Percentiles rank a stretch among this genome's conserved stretches.
Conservation (phyloP, 2,113 vertebrate genomes). For the Ia io region DNA sequence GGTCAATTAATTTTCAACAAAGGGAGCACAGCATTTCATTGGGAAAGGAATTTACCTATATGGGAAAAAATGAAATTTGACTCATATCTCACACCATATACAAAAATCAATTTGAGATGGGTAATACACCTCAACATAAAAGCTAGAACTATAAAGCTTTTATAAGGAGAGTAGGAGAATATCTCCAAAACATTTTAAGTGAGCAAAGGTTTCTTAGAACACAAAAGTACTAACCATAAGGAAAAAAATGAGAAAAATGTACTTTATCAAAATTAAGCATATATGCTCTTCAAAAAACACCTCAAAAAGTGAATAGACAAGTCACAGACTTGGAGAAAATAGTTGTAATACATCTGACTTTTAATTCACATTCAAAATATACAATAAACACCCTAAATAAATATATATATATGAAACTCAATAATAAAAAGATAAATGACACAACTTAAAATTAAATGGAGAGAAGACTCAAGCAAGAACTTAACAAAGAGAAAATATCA, state of each 20-base stretch:
- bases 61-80: background rate
- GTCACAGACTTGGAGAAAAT: background rate
- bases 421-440: background rate
- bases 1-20: background rate
- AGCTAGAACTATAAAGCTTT: background rate
- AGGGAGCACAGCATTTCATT: background rate
- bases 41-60: background rate
- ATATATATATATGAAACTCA: background rate
- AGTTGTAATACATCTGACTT: background rate
- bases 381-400: background rate
- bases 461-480: background rate
- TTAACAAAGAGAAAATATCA: background rate
- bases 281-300: background rate
- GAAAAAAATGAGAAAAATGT: background rate
- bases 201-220: background rate
- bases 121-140: background rate
- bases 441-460: background rate
- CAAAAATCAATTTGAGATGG: background rate
- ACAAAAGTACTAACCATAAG: background rate
- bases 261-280: background rate
- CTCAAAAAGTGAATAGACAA: background rate
- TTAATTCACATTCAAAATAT: background rate
- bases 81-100: background rate
- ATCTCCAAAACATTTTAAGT: background rate
- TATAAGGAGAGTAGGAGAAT: background rate